phyloP scores from a whole-genome alignment of 2,888 invertebrate genomes.

The Sclerodermus sp. region DNA sequence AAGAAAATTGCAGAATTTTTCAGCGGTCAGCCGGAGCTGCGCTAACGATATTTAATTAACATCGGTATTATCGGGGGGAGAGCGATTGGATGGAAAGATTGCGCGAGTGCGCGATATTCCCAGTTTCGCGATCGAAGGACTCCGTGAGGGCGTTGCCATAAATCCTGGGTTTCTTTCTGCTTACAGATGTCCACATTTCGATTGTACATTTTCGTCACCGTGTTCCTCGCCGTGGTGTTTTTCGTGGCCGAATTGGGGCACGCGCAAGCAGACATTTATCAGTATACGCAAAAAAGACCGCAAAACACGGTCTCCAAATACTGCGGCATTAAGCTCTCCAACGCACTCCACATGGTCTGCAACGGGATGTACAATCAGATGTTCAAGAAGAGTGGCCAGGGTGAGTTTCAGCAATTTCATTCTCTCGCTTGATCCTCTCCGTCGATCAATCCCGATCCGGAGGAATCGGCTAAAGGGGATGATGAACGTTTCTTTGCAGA shows the following conservation, averaged over 20 bases:
- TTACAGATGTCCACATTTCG: slow-evolving; percentile 49
- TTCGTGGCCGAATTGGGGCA: slow-evolving; percentile 32
- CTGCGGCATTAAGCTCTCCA: slow-evolving; percentile 53
- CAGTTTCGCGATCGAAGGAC: no score
- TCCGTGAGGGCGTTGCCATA: no score
- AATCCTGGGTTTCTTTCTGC: not conserved
- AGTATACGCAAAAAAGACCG: slow-evolving; percentile 30
- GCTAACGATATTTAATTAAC: not conserved
- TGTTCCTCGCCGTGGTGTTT: slow-evolving; percentile 38
- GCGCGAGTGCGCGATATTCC: no score
- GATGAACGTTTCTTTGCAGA: no score
- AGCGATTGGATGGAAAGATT: no score
- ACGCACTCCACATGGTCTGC: slow-evolving; percentile 51
- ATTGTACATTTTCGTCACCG: slow-evolving; percentile 36
- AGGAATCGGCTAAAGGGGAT: no score
- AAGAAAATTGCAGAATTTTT: no score
- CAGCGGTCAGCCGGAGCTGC: not conserved
- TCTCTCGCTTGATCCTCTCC: no score
- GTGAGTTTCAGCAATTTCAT: no score
- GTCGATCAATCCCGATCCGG: no score
- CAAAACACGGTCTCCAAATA: slow-evolving; percentile 34
- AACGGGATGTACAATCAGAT: slow-evolving; percentile 51
- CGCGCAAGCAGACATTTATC: slow-evolving; percentile 36
- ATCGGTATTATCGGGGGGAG: not conserved
- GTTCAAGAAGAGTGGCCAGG: slow-evolving; percentile 50